These are phyloP conservation scores for Aphaenogaster floridana DNA, from an alignment of 1,140 invertebrate species.

Conservation along the genomic window DNA sequence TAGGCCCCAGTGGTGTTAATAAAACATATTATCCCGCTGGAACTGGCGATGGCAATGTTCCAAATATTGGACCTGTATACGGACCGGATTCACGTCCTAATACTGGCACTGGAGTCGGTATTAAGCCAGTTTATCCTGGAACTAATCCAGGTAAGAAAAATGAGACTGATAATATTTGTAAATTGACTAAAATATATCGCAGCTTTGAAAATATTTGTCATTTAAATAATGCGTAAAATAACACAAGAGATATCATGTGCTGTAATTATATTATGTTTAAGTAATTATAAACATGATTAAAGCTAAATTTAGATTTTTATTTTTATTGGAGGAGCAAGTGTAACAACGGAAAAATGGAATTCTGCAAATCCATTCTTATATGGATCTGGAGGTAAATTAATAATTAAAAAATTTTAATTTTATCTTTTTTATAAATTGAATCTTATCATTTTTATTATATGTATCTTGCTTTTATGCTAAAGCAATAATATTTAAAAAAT, in stretches of 20 bases:
- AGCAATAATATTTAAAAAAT: not conserved
- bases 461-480: not conserved
- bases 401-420: not conserved
- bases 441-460: slow-evolving; percentile 18
- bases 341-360: slow-evolving; percentile 34
- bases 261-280: not conserved
- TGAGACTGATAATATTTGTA: not conserved
- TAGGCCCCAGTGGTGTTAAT: slow-evolving; percentile 24
- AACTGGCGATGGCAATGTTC: slow-evolving; percentile 36
- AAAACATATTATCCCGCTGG: slow-evolving; percentile 47
- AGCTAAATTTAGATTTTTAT: slow-evolving; percentile 18
- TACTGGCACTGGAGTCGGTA: not conserved
- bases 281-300: not conserved
- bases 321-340: slow-evolving; percentile 3
- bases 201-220: not conserved
- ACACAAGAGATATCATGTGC: not conserved
- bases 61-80: slow-evolving; percentile 7
- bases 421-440: slow-evolving; percentile 36
- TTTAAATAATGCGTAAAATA: slow-evolving; percentile 1
- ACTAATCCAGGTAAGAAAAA: slow-evolving; percentile 18
- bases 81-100: not conserved
- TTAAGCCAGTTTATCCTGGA: not conserved
- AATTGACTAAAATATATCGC: not conserved
- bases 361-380: slow-evolving; percentile 47
- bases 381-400: slow-evolving; percentile 12